Conservation (phyloP, 2,888 invertebrate genomes). For the Microctonus hyperodae region DNA sequence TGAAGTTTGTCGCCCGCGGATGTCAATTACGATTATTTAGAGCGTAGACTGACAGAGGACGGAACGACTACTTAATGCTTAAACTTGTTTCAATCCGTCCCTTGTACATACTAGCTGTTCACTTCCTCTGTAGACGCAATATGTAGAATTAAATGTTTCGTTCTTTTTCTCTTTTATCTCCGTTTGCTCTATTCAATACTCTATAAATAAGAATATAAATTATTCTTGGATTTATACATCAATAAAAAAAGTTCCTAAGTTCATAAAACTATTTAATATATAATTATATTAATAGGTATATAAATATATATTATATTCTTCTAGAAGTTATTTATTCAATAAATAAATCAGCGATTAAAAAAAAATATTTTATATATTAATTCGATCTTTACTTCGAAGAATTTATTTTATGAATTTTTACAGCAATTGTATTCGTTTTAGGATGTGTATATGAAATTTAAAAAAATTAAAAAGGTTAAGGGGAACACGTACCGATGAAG, state of each 20-base stretch:
- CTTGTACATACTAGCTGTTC: conserved; percentile 35
- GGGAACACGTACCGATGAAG: not conserved
- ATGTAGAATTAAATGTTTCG: conserved; percentile 10
- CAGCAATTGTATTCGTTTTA: not conserved
- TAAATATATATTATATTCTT: not conserved
- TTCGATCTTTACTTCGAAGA: not conserved
- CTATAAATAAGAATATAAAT: no score
- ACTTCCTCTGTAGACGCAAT: conserved; percentile 40
- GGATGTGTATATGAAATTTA: conserved; percentile 11
- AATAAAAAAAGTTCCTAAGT: not conserved
- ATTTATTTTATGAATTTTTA: conserved; percentile 11
- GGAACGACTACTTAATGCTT: conserved; percentile 60
- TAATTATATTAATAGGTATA: not conserved
- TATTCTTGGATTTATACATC: not conserved
- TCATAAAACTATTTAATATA: no score
- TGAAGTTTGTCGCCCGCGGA: conserved; percentile 58
- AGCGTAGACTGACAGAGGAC: conserved; percentile 63
- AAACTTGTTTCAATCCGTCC: conserved; percentile 55
- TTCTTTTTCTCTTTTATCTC: conserved; percentile 1
- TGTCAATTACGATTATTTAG: conserved; percentile 64
- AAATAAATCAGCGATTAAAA: no score
- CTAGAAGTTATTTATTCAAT: no score
- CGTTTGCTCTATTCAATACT: no score
- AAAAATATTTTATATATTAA: no score
- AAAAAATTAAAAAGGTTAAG: conserved; percentile 3